Evolutionary conservation across 2,888 invertebrate genomes (phyloP).

Genomic region (Polymixis flavicincta): DNA sequence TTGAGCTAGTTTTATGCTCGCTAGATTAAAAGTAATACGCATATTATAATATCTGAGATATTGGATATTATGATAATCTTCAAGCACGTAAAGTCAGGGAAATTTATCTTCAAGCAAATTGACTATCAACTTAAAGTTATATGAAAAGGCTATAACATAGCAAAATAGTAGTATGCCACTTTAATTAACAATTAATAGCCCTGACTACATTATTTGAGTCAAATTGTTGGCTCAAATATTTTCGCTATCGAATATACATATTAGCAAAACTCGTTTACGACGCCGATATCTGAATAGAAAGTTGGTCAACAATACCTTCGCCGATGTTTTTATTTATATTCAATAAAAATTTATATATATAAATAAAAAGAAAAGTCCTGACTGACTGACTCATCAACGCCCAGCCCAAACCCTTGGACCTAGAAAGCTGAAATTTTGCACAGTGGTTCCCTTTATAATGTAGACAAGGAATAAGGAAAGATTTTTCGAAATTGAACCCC

Average conservation of each 20-base stretch:
- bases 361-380: no score
- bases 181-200: not conserved
- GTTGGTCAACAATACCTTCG: not conserved
- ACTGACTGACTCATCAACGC: no score
- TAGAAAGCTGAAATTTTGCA: no score
- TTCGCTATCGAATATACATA: not conserved
- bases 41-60: not conserved
- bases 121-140: not conserved
- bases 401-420: no score
- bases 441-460: no score
- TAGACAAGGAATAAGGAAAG: no score
- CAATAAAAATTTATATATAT: no score
- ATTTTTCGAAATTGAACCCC: no score
- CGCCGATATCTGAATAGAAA: no score
- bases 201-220: not conserved
- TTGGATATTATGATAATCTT: not conserved
- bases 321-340: not conserved
- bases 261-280: not conserved
- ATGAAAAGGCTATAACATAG: not conserved
- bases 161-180: not conserved
- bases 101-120: not conserved
- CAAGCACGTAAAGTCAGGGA: not conserved
- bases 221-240: not conserved
- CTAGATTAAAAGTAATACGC: not conserved
- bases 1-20: no score